A percentile compares a stretch with the other conserved stretches of the same genome.
Evolutionary conservation across 2,797 vertebrate genomes (phyloP).

Genomic region (Menidia menidia): DNA sequence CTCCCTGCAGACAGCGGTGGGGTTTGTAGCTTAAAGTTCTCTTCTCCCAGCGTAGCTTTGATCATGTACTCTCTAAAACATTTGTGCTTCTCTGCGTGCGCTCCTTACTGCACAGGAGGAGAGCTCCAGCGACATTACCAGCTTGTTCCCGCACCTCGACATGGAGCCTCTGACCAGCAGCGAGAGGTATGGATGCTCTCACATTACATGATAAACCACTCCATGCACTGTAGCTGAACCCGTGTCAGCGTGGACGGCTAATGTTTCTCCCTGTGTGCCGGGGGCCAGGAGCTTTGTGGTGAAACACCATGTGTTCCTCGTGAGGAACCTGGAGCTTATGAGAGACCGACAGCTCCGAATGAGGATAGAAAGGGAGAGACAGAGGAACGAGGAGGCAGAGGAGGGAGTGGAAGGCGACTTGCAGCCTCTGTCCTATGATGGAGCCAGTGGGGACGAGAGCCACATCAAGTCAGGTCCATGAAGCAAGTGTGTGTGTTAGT

Average conservation of each 20-base stretch:
- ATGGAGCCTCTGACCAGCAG: constrained; percentile 95
- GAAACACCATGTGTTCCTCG: constrained; percentile 92
- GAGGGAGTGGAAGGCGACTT: constrained; percentile 61
- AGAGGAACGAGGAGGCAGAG: constrained; percentile 64
- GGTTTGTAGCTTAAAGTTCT: constrained; percentile 29
- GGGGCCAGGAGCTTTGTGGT: constrained; percentile 91
- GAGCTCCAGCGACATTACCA: constrained; percentile 82
- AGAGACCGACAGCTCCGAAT: constrained; percentile 86
- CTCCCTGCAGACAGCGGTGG: constrained; percentile 58
- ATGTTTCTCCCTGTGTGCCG: constrained; percentile 39
- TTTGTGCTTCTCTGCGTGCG: neutral
- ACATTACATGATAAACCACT: constrained; percentile 24
- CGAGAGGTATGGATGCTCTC: constrained; percentile 85
- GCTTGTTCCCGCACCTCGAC: constrained; percentile 90
- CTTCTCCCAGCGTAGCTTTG: neutral
- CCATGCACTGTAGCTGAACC: constrained; percentile 15
- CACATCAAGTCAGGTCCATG: constrained; percentile 95
- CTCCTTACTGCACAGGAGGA: constrained; percentile 77
- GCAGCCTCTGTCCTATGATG: constrained; percentile 82
- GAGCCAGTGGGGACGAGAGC: constrained; percentile 86
- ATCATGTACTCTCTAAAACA: constrained; percentile 7
- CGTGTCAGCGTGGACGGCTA: constrained; percentile 16
- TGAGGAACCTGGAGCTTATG: constrained; percentile 96
- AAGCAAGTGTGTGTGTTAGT: constrained; percentile 86
- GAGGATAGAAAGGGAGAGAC: constrained; percentile 72